Conservation (phyloP, 2,113 vertebrate genomes). For the Hydrolagus affinis region DNA sequence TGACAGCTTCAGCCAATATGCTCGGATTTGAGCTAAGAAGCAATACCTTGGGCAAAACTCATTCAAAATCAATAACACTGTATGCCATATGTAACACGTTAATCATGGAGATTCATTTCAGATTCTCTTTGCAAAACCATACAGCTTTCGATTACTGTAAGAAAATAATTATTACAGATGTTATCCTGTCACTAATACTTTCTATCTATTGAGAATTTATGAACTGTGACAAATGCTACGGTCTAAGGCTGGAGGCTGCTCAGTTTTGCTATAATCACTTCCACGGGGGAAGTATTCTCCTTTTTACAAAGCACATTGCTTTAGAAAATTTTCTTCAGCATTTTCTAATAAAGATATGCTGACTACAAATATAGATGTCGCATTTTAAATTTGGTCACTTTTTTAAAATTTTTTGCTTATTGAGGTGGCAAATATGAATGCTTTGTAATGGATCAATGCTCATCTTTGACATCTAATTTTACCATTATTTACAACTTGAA, state of each 20-base stretch:
- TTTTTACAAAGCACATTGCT: not conserved
- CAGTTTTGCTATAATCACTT: not conserved
- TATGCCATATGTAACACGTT: not conserved
- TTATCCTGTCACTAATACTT: not conserved
- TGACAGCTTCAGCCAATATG: too few relatives aligned
- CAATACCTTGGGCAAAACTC: not conserved
- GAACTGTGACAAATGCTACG: not conserved
- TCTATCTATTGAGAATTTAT: not conserved
- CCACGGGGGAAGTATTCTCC: too few relatives aligned
- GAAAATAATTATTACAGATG: not conserved
- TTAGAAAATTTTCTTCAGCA: not conserved
- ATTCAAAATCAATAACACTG: not conserved
- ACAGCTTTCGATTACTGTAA: not conserved
- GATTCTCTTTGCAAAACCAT: constrained; percentile 5
- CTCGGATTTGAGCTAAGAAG: not conserved
- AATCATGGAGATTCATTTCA: not conserved
- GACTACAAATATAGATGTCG: not conserved
- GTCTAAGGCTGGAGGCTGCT: constrained; percentile 7
- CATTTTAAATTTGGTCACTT: not conserved
- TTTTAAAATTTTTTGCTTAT: not conserved
- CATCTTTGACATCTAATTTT: not conserved
- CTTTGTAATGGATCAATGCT: not conserved
- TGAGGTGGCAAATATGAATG: not conserved
- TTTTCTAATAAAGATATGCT: not conserved
- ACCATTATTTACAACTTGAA: too few relatives aligned